phyloP scores from a whole-genome alignment of 2,888 invertebrate genomes.

The Lasioglossum calceatum region DNA sequence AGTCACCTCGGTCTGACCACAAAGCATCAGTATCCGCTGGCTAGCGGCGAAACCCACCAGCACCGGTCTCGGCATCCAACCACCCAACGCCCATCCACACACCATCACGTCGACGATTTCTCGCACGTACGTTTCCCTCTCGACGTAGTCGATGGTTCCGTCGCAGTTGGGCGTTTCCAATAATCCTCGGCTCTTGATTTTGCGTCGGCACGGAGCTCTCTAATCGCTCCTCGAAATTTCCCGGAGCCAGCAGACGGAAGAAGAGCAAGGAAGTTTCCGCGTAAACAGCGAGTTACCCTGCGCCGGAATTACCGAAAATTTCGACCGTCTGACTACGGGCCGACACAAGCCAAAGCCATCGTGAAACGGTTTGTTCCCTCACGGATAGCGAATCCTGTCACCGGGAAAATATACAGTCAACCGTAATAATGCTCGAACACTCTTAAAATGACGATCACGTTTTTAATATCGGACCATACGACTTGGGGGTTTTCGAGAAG shows the following conservation, averaged over 20 bases:
- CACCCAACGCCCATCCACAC: neutral
- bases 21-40: constrained; percentile 55
- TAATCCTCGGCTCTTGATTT: constrained; percentile 45
- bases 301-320: constrained; percentile 1
- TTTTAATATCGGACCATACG: neutral
- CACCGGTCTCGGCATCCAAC: neutral
- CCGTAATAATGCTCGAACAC: neutral
- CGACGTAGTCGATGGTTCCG: constrained; percentile 14
- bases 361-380: neutral
- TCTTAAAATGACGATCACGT: neutral
- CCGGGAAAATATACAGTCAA: neutral
- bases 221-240: constrained; percentile 30
- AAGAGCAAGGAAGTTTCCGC: constrained; percentile 7
- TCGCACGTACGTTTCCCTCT: constrained; percentile 7
- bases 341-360: neutral
- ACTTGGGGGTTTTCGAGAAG: too few relatives aligned
- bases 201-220: constrained; percentile 15
- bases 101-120: neutral
- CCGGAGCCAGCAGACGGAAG: neutral
- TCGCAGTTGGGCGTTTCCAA: constrained; percentile 44
- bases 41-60: neutral
- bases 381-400: neutral
- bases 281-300: constrained; percentile 5
- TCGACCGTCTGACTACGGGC: neutral
- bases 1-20: constrained; percentile 52